phyloP scores from a whole-genome alignment of 2,888 invertebrate species.

The Plebejus melissa region DNA sequence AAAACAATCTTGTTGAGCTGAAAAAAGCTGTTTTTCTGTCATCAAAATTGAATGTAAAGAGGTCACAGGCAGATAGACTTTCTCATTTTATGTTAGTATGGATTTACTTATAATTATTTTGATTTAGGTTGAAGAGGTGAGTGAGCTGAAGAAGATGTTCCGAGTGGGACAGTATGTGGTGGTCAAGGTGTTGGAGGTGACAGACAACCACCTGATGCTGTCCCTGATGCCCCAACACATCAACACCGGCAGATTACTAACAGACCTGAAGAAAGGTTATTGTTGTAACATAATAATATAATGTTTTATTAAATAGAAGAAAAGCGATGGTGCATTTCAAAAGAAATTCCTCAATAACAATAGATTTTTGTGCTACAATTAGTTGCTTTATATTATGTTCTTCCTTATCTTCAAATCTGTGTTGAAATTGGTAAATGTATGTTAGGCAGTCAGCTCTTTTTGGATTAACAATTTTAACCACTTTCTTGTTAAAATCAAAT shows the following conservation, averaged over 20 bases:
- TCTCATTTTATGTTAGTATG: not conserved
- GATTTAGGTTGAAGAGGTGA: slow-evolving; percentile 53
- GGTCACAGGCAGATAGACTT: no score
- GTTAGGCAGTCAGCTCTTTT: no score
- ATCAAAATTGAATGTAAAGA: no score
- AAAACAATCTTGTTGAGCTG: no score
- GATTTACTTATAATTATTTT: not conserved
- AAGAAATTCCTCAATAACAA: no score
- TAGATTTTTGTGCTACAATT: no score
- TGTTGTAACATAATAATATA: not conserved
- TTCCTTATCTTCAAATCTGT: not conserved
- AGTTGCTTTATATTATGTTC: not conserved
- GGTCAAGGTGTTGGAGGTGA: slow-evolving; percentile 71
- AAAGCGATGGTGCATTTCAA: no score
- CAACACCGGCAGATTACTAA: slow-evolving; percentile 70
- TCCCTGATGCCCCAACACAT: slow-evolving; percentile 82
- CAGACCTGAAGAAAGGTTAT: slow-evolving; percentile 75
- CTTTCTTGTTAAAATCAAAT: not conserved
- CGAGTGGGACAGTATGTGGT: slow-evolving; percentile 80
- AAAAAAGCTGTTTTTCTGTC: no score
- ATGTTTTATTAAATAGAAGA: no score
- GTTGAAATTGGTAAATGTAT: no score
- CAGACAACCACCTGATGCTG: slow-evolving; percentile 61
- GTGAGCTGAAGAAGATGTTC: slow-evolving; percentile 64
- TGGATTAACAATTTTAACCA: not conserved